These are phyloP conservation scores for Ceriagrion tenellum DNA, from an alignment of 2,888 invertebrate species.

Conservation along the genomic window DNA sequence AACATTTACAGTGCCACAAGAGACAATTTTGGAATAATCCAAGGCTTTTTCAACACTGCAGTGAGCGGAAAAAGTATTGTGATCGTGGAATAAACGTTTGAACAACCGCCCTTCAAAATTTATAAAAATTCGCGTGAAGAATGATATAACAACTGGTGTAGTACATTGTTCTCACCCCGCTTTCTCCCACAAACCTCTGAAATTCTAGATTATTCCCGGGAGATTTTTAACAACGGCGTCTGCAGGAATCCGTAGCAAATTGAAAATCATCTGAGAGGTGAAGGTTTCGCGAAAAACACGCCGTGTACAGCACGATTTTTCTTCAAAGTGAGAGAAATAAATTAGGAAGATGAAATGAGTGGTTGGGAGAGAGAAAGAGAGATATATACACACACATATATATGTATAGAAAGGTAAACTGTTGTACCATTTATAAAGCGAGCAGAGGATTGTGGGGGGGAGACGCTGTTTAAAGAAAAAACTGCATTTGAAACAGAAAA, in stretches of 20 bases:
- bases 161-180: neutral
- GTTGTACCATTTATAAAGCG: neutral
- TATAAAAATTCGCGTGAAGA: neutral
- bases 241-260: neutral
- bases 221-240: neutral
- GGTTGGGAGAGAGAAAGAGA: neutral
- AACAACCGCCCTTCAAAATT: neutral
- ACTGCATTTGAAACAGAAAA: slow-evolving; percentile 28
- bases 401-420: neutral
- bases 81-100: neutral
- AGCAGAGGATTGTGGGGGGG: neutral
- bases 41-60: too few relatives aligned
- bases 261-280: neutral
- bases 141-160: neutral
- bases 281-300: neutral
- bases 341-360: neutral
- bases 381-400: too few relatives aligned
- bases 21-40: too few relatives aligned
- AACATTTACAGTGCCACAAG: too few relatives aligned
- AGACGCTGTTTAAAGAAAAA: neutral
- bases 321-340: neutral
- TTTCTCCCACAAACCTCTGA: neutral
- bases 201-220: neutral
- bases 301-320: neutral
- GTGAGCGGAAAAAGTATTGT: neutral